A percentile compares a stretch with the other conserved stretches of the same genome.
Conservation (phyloP, 1,140 invertebrate species). For the Bombus impatiens region DNA sequence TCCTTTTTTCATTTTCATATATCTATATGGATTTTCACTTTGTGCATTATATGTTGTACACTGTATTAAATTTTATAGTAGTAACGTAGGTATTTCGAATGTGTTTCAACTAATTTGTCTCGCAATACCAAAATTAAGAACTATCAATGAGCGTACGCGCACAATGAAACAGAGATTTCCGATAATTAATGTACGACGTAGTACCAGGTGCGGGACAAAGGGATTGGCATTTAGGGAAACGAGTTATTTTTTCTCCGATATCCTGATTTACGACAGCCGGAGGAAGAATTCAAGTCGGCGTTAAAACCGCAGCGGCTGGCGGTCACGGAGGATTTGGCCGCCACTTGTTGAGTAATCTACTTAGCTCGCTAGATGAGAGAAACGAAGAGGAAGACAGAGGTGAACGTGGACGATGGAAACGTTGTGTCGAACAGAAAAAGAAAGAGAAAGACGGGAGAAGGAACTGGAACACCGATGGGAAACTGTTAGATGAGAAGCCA, state of each 20-base stretch:
- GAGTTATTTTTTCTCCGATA: constrained; percentile 6
- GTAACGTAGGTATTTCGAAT: not conserved
- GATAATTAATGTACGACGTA: not conserved
- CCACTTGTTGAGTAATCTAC: constrained; percentile 83
- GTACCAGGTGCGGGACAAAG: not conserved
- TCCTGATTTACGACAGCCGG: constrained; percentile 1
- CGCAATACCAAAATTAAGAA: not conserved
- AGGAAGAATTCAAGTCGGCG: constrained; percentile 35
- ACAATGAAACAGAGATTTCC: not conserved
- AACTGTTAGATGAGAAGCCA: constrained; percentile 32
- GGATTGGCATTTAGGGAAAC: not conserved
- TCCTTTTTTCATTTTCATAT: not conserved
- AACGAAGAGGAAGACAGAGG: constrained; percentile 49
- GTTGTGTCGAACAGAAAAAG: constrained; percentile 52
- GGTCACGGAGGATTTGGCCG: constrained; percentile 76
- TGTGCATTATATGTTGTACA: not conserved
- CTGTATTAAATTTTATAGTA: not conserved
- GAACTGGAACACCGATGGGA: constrained; percentile 15
- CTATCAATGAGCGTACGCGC: not conserved
- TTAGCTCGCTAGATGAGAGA: constrained; percentile 76
- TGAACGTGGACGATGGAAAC: constrained; percentile 25
- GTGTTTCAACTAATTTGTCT: not conserved
- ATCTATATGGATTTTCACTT: too few relatives aligned
- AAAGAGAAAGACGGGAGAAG: constrained; percentile 30
- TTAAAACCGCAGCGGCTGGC: constrained; percentile 74